phyloP scores from a whole-genome alignment of 1,140 invertebrate genomes.

The Nixonia krombeini region DNA sequence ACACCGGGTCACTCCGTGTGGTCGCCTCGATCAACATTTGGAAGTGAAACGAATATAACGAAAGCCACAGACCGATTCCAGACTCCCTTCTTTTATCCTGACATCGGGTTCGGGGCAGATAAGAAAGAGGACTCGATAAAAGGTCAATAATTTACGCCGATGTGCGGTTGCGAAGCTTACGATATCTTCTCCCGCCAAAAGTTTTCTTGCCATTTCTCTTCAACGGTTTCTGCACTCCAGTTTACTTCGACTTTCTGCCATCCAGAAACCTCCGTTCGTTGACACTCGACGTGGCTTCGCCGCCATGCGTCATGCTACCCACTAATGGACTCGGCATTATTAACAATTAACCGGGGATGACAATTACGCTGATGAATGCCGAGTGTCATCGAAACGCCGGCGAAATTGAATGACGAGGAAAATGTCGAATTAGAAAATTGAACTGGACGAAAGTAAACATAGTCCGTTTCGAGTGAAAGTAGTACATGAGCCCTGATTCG shows the following conservation, averaged over 20 bases:
- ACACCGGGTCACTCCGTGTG: too few species aligned
- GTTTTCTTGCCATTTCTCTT: slow-evolving; percentile 36
- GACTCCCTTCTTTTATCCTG: slow-evolving; percentile 24
- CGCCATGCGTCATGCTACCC: too few species aligned
- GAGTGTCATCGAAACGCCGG: too few species aligned
- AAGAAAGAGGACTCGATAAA: slow-evolving; percentile 55
- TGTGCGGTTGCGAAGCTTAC: slow-evolving; percentile 17
- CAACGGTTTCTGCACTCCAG: slow-evolving; percentile 23
- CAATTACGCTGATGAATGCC: too few species aligned
- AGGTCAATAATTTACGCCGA: slow-evolving; percentile 45
- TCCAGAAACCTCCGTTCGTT: too few species aligned
- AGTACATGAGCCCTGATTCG: not conserved
- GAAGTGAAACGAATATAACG: too few species aligned
- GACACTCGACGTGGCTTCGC: too few species aligned
- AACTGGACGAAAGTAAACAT: slow-evolving; percentile 4
- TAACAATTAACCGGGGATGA: too few species aligned
- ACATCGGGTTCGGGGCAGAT: slow-evolving; percentile 34
- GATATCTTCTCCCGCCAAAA: slow-evolving; percentile 22
- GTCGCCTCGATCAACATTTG: too few species aligned
- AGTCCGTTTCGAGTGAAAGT: slow-evolving; percentile 1
- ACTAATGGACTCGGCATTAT: too few species aligned
- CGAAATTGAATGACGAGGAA: too few species aligned
- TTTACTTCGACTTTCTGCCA: slow-evolving; percentile 22
- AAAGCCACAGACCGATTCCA: slow-evolving; percentile 13
- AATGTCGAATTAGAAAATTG: too few species aligned